Evolutionary conservation across 2,888 invertebrate genomes (phyloP), one percentile per base, ranked within the genome.

Genomic region (Diarsia brunnea): DNA sequence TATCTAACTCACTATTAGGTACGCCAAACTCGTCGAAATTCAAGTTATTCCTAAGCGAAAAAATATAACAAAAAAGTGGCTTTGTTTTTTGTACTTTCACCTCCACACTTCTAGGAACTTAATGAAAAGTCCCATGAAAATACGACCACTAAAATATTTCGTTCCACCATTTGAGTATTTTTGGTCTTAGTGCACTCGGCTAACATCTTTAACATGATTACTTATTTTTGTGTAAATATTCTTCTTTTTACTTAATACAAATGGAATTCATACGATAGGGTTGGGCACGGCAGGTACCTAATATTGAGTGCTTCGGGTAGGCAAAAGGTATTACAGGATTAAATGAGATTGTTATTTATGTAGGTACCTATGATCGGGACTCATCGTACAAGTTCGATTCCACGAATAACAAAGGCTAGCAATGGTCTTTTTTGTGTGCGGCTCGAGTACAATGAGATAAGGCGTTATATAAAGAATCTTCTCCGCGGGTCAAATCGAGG

Each of bases 401-500:
- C 78, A 75, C 78, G 67, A 88, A 87, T 89, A 92, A 93, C 91
- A 93, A 93, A 92, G 85, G 89, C 84, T 81, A 75, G 73, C 89
- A 89, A 90, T 90, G 88, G 89, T 89, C 88, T 92, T 92, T 90
- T 91, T 92, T 92, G 90, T 89, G 87, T 87, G 88, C 86, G 85
- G 83, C 80, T 88, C 84, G 88, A 89, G 83, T 85, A 91, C 90
- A 93, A 91, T 91, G 89, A 90, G 91, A 92, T 91, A 90, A 91
- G 89, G 89, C 89, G 89, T 89, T 90, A 91, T 88, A 90, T 91
- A 93, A 91, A 91, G 90, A 91, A 92, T 91, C 87, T 91, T 89
- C 83, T 90, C 81, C 88, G 86, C 88, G 92, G 92, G 93, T 92
- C 91, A 92, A 93, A 93, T 92, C 87, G 93, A 90, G 89, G 91